Percentiles rank a stretch among this genome's conserved stretches.
phyloP scores from a whole-genome alignment of 2,797 vertebrate genomes.

The Alosa sapidissima region DNA sequence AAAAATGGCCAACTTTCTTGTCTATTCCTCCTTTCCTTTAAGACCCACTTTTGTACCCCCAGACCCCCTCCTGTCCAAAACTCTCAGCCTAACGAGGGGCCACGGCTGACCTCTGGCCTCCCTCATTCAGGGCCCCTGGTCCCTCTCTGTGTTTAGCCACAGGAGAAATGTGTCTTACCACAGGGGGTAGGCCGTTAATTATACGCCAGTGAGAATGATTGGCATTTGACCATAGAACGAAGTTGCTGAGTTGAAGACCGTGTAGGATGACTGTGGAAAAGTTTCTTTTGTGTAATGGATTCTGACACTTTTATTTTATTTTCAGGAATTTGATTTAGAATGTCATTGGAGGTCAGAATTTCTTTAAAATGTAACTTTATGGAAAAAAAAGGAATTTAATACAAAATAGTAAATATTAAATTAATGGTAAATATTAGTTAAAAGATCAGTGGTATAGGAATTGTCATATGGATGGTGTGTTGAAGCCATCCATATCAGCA shows the following conservation, averaged over 20 bases:
- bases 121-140: too few relatives aligned
- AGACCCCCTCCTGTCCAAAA: neutral
- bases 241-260: neutral
- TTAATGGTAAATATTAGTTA: neutral
- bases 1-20: neutral
- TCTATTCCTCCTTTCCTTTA: neutral
- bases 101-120: neutral
- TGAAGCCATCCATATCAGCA: neutral
- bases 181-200: neutral
- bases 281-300: neutral
- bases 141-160: neutral
- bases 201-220: neutral
- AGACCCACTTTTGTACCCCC: neutral
- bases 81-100: neutral
- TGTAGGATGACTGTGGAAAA: neutral
- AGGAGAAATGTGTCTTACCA: neutral
- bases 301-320: neutral
- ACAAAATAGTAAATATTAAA: neutral
- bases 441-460: neutral
- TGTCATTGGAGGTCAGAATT: neutral
- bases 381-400: too few relatives aligned
- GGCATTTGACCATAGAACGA: neutral
- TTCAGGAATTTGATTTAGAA: neutral
- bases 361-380: neutral
- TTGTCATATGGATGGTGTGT: neutral